A percentile compares a stretch with the other conserved stretches of the same genome.
Evolutionary conservation across 2,113 vertebrate species (phyloP).

Genomic region (Mormyrus lacerda): DNA sequence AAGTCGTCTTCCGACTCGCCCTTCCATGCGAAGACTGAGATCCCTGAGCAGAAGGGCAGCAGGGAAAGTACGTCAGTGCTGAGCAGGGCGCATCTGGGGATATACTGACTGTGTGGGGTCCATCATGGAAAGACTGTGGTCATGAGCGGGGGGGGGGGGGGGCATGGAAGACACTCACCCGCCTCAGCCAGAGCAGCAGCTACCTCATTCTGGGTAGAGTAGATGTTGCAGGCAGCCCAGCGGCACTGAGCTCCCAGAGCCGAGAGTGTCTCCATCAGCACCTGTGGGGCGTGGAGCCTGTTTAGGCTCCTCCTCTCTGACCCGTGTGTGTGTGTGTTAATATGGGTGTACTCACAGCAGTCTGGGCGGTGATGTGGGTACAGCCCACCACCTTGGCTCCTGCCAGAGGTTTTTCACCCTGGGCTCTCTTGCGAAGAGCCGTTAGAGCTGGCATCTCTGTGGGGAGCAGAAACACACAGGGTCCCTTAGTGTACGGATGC

Average conservation of each 20-base stretch:
- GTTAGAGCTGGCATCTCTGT: constrained; percentile 90
- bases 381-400: constrained; percentile 91
- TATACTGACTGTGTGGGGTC: neutral
- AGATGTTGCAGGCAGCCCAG: constrained; percentile 95
- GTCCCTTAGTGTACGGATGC: neutral
- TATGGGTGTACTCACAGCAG: constrained; percentile 70
- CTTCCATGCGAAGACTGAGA: constrained; percentile 89
- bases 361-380: constrained; percentile 91
- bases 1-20: constrained; percentile 92
- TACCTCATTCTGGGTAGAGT: constrained; percentile 87
- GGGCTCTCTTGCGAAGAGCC: constrained; percentile 82
- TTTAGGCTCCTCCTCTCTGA: neutral
- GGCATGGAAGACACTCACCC: constrained; percentile 51
- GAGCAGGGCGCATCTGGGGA: neutral
- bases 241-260: constrained; percentile 83
- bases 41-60: constrained; percentile 56
- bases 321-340: neutral
- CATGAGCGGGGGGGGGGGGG: neutral
- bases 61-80: neutral
- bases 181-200: constrained; percentile 84
- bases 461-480: neutral
- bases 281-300: constrained; percentile 50
- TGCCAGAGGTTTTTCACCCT: constrained; percentile 80
- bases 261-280: constrained; percentile 82
- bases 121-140: neutral